Conservation (phyloP, 2,797 vertebrate genomes). For the Neoniphon sammara region DNA sequence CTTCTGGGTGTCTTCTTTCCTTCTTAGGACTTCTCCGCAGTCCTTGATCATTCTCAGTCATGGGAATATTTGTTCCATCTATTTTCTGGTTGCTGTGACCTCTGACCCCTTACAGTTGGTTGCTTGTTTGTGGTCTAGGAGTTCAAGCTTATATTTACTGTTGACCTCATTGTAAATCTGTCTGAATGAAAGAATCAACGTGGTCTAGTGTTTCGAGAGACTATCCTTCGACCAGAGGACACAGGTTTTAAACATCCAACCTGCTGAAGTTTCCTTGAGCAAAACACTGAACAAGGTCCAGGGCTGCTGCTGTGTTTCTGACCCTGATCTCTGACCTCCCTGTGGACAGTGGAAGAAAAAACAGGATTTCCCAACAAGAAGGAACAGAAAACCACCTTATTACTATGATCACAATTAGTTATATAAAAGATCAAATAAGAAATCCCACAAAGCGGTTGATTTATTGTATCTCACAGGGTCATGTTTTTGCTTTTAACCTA, state of each 20-base stretch:
- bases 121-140: not conserved
- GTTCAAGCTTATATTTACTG: not conserved
- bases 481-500: conserved; percentile 1
- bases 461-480: not conserved
- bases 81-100: not conserved
- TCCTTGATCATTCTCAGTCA: not conserved
- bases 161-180: not conserved
- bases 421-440: not conserved
- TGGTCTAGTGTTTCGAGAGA: not conserved
- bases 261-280: not conserved
- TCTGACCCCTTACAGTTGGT: not conserved
- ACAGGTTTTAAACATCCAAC: not conserved
- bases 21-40: not conserved
- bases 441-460: too few species aligned
- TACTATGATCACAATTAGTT: not conserved
- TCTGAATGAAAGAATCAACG: not conserved
- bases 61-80: not conserved
- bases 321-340: conserved; percentile 4
- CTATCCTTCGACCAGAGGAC: not conserved
- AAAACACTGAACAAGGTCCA: not conserved
- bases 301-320: not conserved
- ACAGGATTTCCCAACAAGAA: not conserved
- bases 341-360: not conserved
- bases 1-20: not conserved
- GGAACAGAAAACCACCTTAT: not conserved